phyloP scores from a whole-genome alignment of 2,113 vertebrate genomes.

The Microcebus griseorufus region DNA sequence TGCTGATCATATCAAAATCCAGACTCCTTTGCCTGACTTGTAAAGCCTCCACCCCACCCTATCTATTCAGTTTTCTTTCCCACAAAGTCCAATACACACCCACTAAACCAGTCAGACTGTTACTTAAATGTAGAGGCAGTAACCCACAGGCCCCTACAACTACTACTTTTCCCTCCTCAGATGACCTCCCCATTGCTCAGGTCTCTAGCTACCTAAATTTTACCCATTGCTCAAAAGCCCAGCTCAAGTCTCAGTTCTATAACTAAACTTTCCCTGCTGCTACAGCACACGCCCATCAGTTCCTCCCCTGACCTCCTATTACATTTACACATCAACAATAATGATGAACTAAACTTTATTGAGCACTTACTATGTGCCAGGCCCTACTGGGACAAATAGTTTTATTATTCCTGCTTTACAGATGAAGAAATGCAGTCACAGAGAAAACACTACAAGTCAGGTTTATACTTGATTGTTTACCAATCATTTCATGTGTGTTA shows the following conservation, averaged over 20 bases:
- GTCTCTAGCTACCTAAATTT: neutral
- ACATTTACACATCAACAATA: neutral
- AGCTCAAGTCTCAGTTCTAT: neutral
- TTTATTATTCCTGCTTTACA: neutral
- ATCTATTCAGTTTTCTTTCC: conserved; percentile 46
- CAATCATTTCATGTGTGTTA: neutral
- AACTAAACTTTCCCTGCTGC: neutral
- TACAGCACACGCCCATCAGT: neutral
- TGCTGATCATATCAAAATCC: conserved; percentile 12
- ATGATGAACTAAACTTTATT: neutral
- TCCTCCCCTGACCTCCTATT: neutral
- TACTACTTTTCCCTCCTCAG: neutral
- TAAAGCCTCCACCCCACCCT: conserved; percentile 11
- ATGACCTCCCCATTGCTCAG: neutral
- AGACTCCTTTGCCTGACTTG: neutral
- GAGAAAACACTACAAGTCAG: neutral
- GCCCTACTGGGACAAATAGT: neutral
- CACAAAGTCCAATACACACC: neutral
- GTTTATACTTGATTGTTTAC: neutral
- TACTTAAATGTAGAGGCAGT: neutral
- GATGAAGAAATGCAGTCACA: neutral
- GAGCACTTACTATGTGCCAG: neutral
- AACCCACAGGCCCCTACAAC: neutral
- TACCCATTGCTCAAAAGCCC: neutral
- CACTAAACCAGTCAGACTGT: neutral